Conservation (phyloP, 2,888 invertebrate species). For the Drosophila heteroneura region DNA sequence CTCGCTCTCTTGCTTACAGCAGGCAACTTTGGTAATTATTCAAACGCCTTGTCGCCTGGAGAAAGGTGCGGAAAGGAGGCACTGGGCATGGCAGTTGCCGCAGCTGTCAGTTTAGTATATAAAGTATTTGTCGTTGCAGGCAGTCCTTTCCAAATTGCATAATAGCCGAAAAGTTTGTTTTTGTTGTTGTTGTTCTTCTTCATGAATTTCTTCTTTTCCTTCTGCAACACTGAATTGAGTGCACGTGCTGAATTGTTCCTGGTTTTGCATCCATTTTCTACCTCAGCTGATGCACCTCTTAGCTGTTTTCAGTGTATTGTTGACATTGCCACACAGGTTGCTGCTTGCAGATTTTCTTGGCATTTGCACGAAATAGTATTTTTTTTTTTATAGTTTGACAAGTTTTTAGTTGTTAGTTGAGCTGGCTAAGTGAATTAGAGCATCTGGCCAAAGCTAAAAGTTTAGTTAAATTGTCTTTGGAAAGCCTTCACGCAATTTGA, state of each 20-base stretch:
- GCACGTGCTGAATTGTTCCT: slow-evolving; percentile 35
- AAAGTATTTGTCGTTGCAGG: slow-evolving; percentile 30
- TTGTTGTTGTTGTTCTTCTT: slow-evolving; percentile 14
- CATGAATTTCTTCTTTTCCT: slow-evolving; percentile 13
- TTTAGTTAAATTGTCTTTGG: slow-evolving; percentile 62
- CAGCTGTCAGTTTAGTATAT: slow-evolving; percentile 54
- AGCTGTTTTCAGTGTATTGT: slow-evolving; percentile 56
- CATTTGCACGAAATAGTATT: slow-evolving; percentile 35
- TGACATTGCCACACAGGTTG: slow-evolving; percentile 58
- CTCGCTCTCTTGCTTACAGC: slow-evolving; percentile 11
- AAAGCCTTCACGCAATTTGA: slow-evolving; percentile 48
- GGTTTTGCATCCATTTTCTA: background rate
- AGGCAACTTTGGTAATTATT: slow-evolving; percentile 75
- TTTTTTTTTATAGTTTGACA: slow-evolving; percentile 47
- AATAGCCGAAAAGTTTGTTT: slow-evolving; percentile 64
- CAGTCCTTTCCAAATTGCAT: slow-evolving; percentile 60
- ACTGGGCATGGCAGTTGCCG: slow-evolving; percentile 41
- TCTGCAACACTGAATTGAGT: slow-evolving; percentile 57
- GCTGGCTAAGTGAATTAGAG: slow-evolving; percentile 58
- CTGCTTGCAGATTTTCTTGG: slow-evolving; percentile 38
- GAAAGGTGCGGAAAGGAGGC: slow-evolving; percentile 59
- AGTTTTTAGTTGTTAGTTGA: slow-evolving; percentile 58
- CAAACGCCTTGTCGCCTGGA: slow-evolving; percentile 53
- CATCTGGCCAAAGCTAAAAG: slow-evolving; percentile 61
- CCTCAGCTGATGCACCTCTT: slow-evolving; percentile 16